Evolutionary conservation across 2,888 invertebrate species (phyloP).

Genomic region (Himalopsyche tibetana): DNA sequence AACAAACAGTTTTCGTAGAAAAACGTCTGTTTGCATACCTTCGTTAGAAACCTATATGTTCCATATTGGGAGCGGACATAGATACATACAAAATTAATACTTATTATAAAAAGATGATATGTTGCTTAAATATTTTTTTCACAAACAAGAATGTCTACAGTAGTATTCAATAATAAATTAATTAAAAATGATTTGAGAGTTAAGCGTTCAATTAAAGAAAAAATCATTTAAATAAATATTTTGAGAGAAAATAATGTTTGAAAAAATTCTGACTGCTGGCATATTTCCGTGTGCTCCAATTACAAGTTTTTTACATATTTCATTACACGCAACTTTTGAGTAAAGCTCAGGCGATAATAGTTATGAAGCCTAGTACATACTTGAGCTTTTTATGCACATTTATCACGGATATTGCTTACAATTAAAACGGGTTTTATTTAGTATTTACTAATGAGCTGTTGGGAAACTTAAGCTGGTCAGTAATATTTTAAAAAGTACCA

Average conservation of each 20-base stretch:
- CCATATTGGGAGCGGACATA: no score
- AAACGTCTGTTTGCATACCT: no score
- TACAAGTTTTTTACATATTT: background rate
- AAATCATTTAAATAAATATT: background rate
- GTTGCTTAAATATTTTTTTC: no score
- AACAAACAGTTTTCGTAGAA: no score
- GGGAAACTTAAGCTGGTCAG: background rate
- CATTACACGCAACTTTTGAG: background rate
- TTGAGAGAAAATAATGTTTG: background rate
- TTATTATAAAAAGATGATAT: no score
- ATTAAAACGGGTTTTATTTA: background rate
- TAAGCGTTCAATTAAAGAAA: no score
- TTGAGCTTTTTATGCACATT: slow-evolving; percentile 14
- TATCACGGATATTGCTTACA: background rate
- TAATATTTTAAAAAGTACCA: background rate
- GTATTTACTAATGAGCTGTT: background rate
- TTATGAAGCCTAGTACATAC: background rate
- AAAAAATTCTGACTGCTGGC: background rate
- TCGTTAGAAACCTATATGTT: no score
- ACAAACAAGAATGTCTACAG: no score
- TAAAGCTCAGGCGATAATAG: slow-evolving; percentile 1
- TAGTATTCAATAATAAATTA: no score
- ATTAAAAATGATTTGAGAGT: no score
- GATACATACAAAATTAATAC: no score
- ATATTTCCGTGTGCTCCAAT: background rate